Evolutionary conservation across 2,113 vertebrate genomes (phyloP), one percentile per base, ranked within the genome.

Genomic region (Brevimyrus niger): DNA sequence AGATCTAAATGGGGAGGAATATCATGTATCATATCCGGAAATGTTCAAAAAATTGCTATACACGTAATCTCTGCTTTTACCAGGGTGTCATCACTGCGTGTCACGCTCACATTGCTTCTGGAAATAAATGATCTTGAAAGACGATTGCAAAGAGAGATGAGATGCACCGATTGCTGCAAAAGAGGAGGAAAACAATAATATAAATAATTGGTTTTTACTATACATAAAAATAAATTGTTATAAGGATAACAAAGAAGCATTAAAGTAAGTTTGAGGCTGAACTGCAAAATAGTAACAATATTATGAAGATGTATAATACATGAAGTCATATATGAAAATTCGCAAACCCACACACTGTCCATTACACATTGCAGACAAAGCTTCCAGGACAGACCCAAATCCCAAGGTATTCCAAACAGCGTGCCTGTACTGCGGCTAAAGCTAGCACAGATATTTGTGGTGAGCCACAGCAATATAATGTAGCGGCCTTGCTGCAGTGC

Each of bases 121-220:
- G 98, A 99, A 94, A 99, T 95, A 95, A 99, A 99, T 10, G 98
- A 99, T 93, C 98, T 97, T 87, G 98, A 99, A 92, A 99, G 95
- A 94, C 98, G 98, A 96, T 99, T 98, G 95, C 98, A 99, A 94
- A 99, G 95, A 90, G 98, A 99, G 96, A 99, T 99, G 92, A 99
- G 97, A 86, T 98, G 97, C 88, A 99, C 98, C 0, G 98, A 99
- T 98, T 99, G 98, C 98, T 99, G 93, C 2, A 90, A 90, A 88
- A 91, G 61, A 69, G 5, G 89, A 38, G 84, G 48, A 88, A 27
- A n/a, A 47, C 23, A 55, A 61, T n/a, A 35, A 50, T 10, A 53
- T 55, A 87, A 35, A 50, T 87, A 55, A 53, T 9, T 35, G 13
- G 10, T 15, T 55, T 35, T 53, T 55, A 35, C 46, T 21, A 87